phyloP scores from a whole-genome alignment of 2,888 invertebrate genomes.

The Phymatocera aterrima region DNA sequence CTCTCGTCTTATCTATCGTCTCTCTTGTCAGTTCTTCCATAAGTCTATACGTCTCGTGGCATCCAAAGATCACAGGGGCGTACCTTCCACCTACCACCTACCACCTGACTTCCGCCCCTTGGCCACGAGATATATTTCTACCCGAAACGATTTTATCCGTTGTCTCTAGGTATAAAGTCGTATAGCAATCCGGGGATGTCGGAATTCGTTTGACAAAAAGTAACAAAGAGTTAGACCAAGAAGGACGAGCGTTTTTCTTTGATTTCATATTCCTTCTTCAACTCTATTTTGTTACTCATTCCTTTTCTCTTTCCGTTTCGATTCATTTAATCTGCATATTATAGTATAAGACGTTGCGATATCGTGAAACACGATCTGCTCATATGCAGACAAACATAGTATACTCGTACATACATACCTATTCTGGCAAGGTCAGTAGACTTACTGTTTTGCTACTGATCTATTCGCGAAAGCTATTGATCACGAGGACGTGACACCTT shows the following conservation, averaged over 20 bases:
- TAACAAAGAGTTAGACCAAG: slow-evolving; percentile 11
- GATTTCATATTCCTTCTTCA: background rate
- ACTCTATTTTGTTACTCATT: background rate
- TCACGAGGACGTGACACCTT: slow-evolving; percentile 33
- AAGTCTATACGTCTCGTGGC: slow-evolving; percentile 24
- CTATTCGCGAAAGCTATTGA: slow-evolving; percentile 23
- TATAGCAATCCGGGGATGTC: slow-evolving; percentile 20
- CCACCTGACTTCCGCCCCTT: slow-evolving; percentile 32
- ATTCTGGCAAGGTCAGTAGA: background rate
- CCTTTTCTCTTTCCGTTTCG: background rate
- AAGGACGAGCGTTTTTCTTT: slow-evolving; percentile 1
- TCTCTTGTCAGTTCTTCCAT: background rate
- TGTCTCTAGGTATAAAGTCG: slow-evolving; percentile 24
- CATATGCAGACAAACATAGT: background rate
- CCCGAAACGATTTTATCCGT: slow-evolving; percentile 33
- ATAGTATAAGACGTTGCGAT: background rate
- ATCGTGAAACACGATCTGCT: background rate
- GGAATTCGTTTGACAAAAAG: slow-evolving; percentile 25
- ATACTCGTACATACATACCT: no score
- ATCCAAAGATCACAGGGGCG: slow-evolving; percentile 35
- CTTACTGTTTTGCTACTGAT: background rate
- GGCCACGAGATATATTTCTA: background rate
- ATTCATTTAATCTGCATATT: background rate
- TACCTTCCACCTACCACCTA: slow-evolving; percentile 14
- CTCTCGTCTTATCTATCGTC: background rate